Base-by-base conservation (phyloP, 2,888 invertebrate species). In the Cheilosia vulpina region DNA sequence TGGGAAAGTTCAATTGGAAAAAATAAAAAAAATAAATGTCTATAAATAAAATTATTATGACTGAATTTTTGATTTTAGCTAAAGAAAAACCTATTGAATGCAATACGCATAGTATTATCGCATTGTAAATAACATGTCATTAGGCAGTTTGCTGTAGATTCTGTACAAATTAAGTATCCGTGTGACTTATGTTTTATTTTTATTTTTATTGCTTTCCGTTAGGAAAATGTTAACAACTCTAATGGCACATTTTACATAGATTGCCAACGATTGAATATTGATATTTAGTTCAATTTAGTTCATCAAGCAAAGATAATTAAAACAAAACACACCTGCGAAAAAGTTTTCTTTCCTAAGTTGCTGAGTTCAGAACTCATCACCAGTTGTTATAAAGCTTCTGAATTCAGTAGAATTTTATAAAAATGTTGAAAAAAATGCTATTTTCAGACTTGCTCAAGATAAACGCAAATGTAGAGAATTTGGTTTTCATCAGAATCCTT, bases 51-150 rank as follows among this genome's bases (percentile, higher is more conserved):
- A 19, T 21, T 43, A 52, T 31, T 47, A 47, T 47, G 9, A 55
- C 21, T 72, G 19, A 72, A 47, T 65, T 45, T 63, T 63, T 63
- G 11, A 15, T 45, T 63, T 66, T 68, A 27, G 31, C 53, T 34
- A 15, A 45, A 27, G 24, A 31, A 31, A 9, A 41, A 45, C 47
- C 38, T 73, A 52, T 62, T 57, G 66, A 66, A 65, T 53, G 65
- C 45, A 71, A 68, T 50, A 38, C 47, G 82, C 60, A 72, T 50
- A 58, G 4, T 5, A 17, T 47, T 57, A 63, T 41, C 50, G 84
- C 84, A 75, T 84, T 84, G 84, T 84, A 84, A 58, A 84, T 84
- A 84, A 69, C 62, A 79, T 79, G 57, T 45, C 45, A 43, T 66
- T 41, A 76, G 71, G 73, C 45, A 50, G 52, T 60, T 62, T 76